Evolutionary conservation across 1,140 invertebrate genomes (phyloP), one percentile per base, ranked within the genome.

Genomic region (Oscheius sp.): DNA sequence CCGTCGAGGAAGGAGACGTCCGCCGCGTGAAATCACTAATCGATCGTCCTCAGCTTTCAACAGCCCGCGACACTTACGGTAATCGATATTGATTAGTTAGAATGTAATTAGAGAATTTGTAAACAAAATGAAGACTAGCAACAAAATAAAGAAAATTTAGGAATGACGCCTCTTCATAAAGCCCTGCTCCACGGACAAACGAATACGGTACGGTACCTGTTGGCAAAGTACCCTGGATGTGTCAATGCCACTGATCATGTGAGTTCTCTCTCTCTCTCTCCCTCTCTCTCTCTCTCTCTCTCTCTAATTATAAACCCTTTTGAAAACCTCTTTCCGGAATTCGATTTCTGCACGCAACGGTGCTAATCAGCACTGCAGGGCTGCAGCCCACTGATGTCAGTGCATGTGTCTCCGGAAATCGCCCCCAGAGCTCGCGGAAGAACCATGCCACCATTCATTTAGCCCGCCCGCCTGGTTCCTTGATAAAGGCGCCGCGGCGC

Each of bases 41-140:
- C 78, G 93, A 95, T 86, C 86, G 93, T 70, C 90, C 92, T 81
- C 92, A 94, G 88, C 92, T 95, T 80, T 92, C 92, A 4, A 89
- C 93, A 42, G 91, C 92, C 2, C 89, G 91, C 77, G 91, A 95
- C 73, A 65, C 73, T 46, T 70, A 84, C 58, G 81, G 80, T 78
- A 46, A n/a, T n/a, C n/a, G n/a, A n/a, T n/a, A n/a, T n/a, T n/a
- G n/a, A n/a, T n/a, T n/a, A n/a, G n/a, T n/a, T n/a, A n/a, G n/a
- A n/a, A n/a, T n/a, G 61, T 49, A 26, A n/a, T 46, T 23, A 55
- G 15, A n/a, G 29, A 49, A 20, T 20, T 52, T 7, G 18, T 65
- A 13, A 15, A 65, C n/a, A 32, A 42, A 1, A 4, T 42, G 23
- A 65, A 38, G 4, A 0, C 20, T 28, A 29, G 35, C 29, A 28